Base-by-base conservation (phyloP, 2,888 invertebrate genomes). In the Scaptodrosophila latifasciaeformis region DNA sequence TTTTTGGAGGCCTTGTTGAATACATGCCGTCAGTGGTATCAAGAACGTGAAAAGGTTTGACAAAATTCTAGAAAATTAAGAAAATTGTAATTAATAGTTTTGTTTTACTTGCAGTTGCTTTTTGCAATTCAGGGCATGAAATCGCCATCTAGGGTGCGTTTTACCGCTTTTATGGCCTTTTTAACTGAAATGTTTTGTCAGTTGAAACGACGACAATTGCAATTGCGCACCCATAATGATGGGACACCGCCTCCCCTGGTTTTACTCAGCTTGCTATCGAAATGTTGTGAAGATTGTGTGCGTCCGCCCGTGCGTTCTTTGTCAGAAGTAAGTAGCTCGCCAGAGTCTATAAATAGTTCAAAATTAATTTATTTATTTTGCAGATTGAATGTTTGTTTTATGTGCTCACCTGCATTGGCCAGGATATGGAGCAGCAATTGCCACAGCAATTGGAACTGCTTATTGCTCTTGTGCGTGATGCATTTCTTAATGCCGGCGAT, bases 101-200 rank as follows among this genome's bases (percentile, higher is more conserved):
- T 17, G 0, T 10, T n/a, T 3, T 18, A 6, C 27, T 35, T 7
- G 2, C 42, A 86, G 86, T 65, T 86, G 35, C 72, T 86, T 18
- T 86, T 83, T 59, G 81, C 83, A 42, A 84, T 86, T 15, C 86
- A 86, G 55, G 86, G 86, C 54, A 86, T 86, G 82, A 91, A 91
- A 49, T 91, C 85, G 57, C 85, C 86, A 47, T 84, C 91, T 10
- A 89, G 91, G 47, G 91, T 91, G 31, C 89, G 90, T 57, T 91
- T 90, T 82, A 93, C 92, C 81, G 93, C 95, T 67, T 96, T 95
- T 88, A 94, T 96, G 89, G 93, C 93, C 86, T 95, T 95, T 88
- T 89, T 96, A 65, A 93, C 94, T 76, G 95, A 96, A 89, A 94
- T 96, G 92, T 95, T 94, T 87, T 93, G 94, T 84, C 94, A 94